A percentile compares a stretch with the other conserved stretches of the same genome.
Conservation (phyloP, 1,140 invertebrate species). For the Lepidurus apus region DNA sequence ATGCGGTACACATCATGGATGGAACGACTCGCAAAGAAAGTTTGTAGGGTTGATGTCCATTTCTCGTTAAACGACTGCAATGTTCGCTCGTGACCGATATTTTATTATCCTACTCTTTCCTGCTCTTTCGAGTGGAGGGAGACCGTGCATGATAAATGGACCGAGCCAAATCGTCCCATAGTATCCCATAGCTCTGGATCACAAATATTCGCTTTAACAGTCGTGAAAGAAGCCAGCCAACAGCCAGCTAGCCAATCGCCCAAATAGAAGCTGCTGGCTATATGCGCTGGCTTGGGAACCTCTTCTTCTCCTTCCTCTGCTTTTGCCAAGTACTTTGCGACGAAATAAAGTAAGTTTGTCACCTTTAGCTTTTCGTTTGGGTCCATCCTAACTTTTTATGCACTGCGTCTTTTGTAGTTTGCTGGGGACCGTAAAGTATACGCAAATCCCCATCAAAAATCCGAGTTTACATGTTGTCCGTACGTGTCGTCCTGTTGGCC, state of each 20-base stretch:
- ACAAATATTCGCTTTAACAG: neutral
- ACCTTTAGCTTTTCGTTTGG: neutral
- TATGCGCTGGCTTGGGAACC: neutral
- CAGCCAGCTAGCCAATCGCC: neutral
- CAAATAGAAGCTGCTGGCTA: neutral
- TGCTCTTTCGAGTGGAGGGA: neutral
- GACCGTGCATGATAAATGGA: conserved; percentile 5
- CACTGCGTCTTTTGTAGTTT: neutral
- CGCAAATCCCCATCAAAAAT: neutral
- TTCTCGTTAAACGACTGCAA: neutral
- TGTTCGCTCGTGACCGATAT: neutral
- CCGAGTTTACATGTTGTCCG: neutral
- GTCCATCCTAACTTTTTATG: neutral
- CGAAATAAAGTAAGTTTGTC: neutral
- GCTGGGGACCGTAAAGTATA: neutral
- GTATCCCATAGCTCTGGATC: conserved; percentile 14
- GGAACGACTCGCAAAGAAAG: neutral
- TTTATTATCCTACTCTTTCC: conserved; percentile 1
- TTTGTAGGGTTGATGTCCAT: conserved; percentile 17
- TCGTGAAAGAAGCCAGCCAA: neutral
- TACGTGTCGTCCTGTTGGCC: neutral
- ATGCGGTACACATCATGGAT: neutral
- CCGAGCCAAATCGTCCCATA: neutral
- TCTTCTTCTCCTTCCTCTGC: neutral
- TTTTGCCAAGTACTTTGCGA: neutral